Conservation (phyloP, 2,797 vertebrate genomes). For the Spea hammondii region DNA sequence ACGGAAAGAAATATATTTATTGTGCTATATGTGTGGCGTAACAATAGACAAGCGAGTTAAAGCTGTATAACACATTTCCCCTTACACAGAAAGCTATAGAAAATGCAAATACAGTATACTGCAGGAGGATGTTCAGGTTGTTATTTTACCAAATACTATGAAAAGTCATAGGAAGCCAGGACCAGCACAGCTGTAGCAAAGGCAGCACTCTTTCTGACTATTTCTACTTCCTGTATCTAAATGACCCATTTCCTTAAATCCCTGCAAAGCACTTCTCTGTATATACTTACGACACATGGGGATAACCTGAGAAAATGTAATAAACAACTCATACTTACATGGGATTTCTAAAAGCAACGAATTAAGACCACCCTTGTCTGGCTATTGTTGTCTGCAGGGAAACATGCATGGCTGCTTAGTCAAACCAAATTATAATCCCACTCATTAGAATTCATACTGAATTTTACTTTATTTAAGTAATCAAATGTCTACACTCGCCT, state of each 20-base stretch:
- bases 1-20: conserved; percentile 39
- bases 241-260: conserved; percentile 65
- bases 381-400: conserved; percentile 38
- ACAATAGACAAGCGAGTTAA: background rate
- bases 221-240: conserved; percentile 66
- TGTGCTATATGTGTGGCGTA: background rate
- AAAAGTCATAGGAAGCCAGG: conserved; percentile 25
- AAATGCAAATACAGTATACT: background rate
- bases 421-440: conserved; percentile 43
- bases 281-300: conserved; percentile 33
- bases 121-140: background rate
- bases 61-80: background rate
- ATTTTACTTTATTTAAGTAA: conserved; percentile 34
- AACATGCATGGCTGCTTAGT: conserved; percentile 43
- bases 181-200: conserved; percentile 51
- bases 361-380: conserved; percentile 43
- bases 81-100: background rate
- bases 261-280: conserved; percentile 38
- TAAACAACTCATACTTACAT: conserved; percentile 26
- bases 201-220: conserved; percentile 60
- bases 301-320: conserved; percentile 23
- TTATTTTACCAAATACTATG: background rate
- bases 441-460: conserved; percentile 37
- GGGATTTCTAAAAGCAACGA: conserved; percentile 15
- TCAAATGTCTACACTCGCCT: conserved; percentile 36